Base-by-base conservation (phyloP, 1,140 invertebrate species). In the Scaptomyza pallida region DNA sequence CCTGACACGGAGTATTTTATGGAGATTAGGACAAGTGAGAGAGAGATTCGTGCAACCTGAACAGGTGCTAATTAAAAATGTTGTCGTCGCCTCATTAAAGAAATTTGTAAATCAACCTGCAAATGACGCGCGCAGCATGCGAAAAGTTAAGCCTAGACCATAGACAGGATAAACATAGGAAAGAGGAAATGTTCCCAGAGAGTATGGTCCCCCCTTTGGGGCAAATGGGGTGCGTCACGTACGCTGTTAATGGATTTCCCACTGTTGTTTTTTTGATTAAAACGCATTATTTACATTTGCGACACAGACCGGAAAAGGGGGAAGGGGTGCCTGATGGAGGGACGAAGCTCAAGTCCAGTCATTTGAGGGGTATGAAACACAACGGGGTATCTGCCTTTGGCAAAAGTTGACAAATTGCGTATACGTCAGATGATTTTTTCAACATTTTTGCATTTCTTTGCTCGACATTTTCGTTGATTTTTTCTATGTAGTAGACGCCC, bases 1-100 rank as follows among this genome's bases (percentile, higher is more conserved):
- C 33, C 17, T n/a, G 50, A 13, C 33, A 37, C 13, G 23, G 30
- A 45, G 40, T 57, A 72, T 63, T 83, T 79, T 85, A 80, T 85
- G 72, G 73, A 80, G 77, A 77, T 82, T 82, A 78, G 63, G 23
- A 35, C 6, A 30, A 30, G 26, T 30, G 26, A 30, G 63, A 35
- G 17, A 17, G 50, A 50, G 41, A 61, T 60, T 33, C 54, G 16
- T 54, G 55, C 44, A 37, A 47, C 69, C 33, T 56, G 61, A 68
- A 72, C 77, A 86, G 77, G 81, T 88, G 78, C 82, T 88, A 88
- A 88, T 88, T 88, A 88, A 88, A 88, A 88, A 82, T 82, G 78
- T 82, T 88, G 82, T 88, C 59, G 82, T 72, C 72, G 78, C 62
- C 78, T 71, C 82, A 78, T 88, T 88, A 82, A 82, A 65, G 71